Conservation (phyloP, 2,797 vertebrate genomes). For the Cynodonichthys magdalenae region DNA sequence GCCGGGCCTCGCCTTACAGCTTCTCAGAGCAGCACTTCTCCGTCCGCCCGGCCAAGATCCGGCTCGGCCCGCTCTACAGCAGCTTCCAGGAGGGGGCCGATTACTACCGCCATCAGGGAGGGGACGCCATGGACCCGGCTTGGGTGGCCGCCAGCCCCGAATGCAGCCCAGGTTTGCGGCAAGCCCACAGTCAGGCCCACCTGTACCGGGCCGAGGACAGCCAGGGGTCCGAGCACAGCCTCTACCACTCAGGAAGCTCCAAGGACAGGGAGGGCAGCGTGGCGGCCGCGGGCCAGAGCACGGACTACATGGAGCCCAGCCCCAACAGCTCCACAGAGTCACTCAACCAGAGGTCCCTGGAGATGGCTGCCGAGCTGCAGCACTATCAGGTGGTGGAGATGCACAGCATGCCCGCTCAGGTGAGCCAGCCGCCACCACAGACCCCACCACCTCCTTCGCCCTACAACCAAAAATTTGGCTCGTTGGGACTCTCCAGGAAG, state of each 20-base stretch:
- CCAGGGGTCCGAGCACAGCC: slow-evolving; percentile 87
- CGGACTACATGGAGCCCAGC: slow-evolving; percentile 87
- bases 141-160: slow-evolving; percentile 80
- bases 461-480: slow-evolving; percentile 89
- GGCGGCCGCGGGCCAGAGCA: slow-evolving; percentile 77
- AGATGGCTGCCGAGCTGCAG: slow-evolving; percentile 88
- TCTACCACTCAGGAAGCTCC: slow-evolving; percentile 89
- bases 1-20: slow-evolving; percentile 89
- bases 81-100: slow-evolving; percentile 95
- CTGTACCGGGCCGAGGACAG: slow-evolving; percentile 85
- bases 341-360: slow-evolving; percentile 87
- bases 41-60: slow-evolving; percentile 86
- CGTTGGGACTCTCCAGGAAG: slow-evolving; percentile 92
- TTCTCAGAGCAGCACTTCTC: slow-evolving; percentile 93
- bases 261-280: slow-evolving; percentile 82
- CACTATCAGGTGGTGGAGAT: slow-evolving; percentile 89
- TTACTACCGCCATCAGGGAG: slow-evolving; percentile 81
- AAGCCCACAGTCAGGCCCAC: slow-evolving; percentile 82
- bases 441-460: slow-evolving; percentile 81
- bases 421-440: slow-evolving; percentile 80
- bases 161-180: slow-evolving; percentile 82
- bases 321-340: slow-evolving; percentile 92
- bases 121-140: slow-evolving; percentile 53
- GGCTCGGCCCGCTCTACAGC: slow-evolving; percentile 91
- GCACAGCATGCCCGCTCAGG: slow-evolving; percentile 82